Evolutionary conservation across 2,797 vertebrate genomes (phyloP).

Genomic region (Sitta carolinensis): DNA sequence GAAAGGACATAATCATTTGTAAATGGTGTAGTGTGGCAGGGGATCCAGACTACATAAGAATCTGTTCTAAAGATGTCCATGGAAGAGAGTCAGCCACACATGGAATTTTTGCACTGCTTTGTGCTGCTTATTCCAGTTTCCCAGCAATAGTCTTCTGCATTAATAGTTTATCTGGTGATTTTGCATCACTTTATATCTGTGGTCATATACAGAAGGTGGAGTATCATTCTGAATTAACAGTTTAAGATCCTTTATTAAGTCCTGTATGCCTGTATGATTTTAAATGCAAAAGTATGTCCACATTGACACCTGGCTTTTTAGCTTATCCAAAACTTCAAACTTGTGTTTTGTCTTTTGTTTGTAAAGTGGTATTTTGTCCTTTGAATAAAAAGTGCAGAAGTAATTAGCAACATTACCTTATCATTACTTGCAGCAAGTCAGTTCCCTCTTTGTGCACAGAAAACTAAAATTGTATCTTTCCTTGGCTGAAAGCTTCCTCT

Average conservation of each 20-base stretch:
- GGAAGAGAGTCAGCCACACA: neutral
- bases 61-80: neutral
- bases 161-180: neutral
- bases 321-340: neutral
- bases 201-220: neutral
- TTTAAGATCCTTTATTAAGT: neutral
- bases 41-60: neutral
- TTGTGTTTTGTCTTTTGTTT: neutral
- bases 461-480: neutral
- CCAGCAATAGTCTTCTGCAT: neutral
- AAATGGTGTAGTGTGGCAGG: neutral
- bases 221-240: neutral
- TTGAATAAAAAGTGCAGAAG: neutral
- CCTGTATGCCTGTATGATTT: neutral
- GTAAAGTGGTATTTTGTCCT: neutral
- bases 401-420: neutral
- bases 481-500: neutral
- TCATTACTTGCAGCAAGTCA: neutral
- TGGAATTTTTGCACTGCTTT: neutral
- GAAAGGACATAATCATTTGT: neutral
- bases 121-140: neutral
- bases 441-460: neutral
- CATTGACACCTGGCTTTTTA: neutral
- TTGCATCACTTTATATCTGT: neutral
- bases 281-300: neutral